Conservation (phyloP, 2,113 vertebrate species). For the Tenrec ecaudatus region DNA sequence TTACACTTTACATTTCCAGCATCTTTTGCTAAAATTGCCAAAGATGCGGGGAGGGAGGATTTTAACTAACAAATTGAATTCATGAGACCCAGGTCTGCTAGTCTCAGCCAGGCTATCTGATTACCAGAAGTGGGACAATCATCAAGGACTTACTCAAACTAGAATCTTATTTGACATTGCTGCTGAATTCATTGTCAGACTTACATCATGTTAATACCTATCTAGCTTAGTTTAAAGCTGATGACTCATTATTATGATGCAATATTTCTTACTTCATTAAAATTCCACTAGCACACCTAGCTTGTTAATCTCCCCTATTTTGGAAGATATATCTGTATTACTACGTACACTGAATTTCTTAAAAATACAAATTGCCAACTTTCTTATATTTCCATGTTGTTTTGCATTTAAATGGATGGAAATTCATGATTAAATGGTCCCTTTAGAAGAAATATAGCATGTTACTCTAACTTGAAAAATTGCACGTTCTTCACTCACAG, state of each 20-base stretch:
- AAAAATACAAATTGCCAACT: not conserved
- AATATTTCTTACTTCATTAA: constrained; percentile 49
- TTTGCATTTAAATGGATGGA: constrained; percentile 30
- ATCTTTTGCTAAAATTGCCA: constrained; percentile 37
- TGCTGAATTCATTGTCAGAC: not conserved
- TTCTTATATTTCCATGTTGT: not conserved
- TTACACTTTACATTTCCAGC: constrained; percentile 33
- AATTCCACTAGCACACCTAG: not conserved
- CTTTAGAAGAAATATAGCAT: not conserved
- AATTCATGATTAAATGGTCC: not conserved
- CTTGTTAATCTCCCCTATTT: constrained; percentile 1
- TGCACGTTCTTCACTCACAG: not conserved
- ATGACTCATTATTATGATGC: constrained; percentile 19
- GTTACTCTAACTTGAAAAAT: not conserved
- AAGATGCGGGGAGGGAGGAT: not conserved
- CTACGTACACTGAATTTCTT: not conserved
- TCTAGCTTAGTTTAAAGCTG: constrained; percentile 3
- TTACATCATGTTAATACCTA: not conserved
- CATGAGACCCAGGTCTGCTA: constrained; percentile 57
- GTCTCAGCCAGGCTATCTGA: constrained; percentile 49
- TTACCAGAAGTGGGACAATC: constrained; percentile 59
- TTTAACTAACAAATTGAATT: constrained; percentile 57
- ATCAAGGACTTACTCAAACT: not conserved
- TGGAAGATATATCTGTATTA: not conserved
- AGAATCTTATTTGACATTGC: not conserved